Evolutionary conservation across 2,888 invertebrate genomes (phyloP), one percentile per base, ranked within the genome.

Genomic region (Drosophila sordidapex): DNA sequence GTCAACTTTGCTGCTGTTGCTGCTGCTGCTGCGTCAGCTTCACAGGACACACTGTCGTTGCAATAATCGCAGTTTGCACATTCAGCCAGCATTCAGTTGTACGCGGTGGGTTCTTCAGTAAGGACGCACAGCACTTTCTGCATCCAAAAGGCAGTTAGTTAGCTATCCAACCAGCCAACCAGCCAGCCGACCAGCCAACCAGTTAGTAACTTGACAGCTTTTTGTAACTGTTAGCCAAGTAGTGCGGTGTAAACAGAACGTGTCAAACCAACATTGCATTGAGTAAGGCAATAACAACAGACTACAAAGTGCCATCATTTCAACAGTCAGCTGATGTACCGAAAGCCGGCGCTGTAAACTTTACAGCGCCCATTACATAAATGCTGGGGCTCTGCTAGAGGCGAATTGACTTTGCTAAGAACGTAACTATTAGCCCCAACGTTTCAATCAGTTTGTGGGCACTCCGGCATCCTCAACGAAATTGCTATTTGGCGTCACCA

Each of bases 61-160:
- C 87, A 87, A 90, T 89, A 90, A 89, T 86, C 90, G 89, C 90
- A 90, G 57, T 77, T 89, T 86, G 82, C 82, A 88, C 81, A 79
- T 85, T 80, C 76, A 69, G 38, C 76, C 79, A 82, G 81, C 65
- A 87, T 87, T 92, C 88, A 92, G 92, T 92, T 91, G 91, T 88
- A 91, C 91, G 92, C 91, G 92, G 89, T 77, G 87, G 91, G 88
- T 92, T 91, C 92, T 92, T 89, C 90, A 92, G 92, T 90, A 92
- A 92, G 92, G 92, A 92, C 92, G 90, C 88, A 82, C 82, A 74
- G 83, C 77, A 76, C 53, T 69, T 71, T 61, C 82, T 67, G 68
- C 58, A 74, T 67, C 53, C 58, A 68, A 43, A 60, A 71, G 35
- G 29, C 35, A 70, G 46, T 54, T 48, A 73, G 59, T 33, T 38